Evolutionary conservation across 2,113 vertebrate species (phyloP).

Genomic region (Peromyscus californicus): DNA sequence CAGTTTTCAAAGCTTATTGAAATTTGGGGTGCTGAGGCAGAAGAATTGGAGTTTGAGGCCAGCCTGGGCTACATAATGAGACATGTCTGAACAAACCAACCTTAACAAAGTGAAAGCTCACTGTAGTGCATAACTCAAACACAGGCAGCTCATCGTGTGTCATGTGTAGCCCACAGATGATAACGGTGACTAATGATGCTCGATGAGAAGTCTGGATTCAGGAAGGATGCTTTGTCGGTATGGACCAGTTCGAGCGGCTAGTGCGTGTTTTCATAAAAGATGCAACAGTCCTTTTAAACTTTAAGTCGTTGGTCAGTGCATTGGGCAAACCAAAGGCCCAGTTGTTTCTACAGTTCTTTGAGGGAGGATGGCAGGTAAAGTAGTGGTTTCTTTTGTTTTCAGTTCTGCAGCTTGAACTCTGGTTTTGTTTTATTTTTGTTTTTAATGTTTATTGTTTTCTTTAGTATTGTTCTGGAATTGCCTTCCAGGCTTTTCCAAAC

Average conservation of each 20-base stretch:
- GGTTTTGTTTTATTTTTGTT: not conserved
- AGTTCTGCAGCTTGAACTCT: slow-evolving; percentile 8
- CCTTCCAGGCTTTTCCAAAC: not conserved
- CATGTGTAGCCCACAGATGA: not conserved
- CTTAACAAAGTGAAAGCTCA: not conserved
- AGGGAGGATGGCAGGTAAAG: not conserved
- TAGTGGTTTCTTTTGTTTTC: not conserved
- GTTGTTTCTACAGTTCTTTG: slow-evolving; percentile 4
- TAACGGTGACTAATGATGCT: not conserved
- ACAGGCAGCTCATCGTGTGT: not conserved
- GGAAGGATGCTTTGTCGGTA: not conserved
- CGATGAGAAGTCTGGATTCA: not conserved
- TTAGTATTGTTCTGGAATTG: not conserved
- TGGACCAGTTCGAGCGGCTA: not conserved
- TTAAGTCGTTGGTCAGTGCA: not conserved
- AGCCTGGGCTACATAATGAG: not conserved
- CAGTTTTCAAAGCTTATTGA: not conserved
- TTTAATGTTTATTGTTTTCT: not conserved
- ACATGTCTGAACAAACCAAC: not conserved
- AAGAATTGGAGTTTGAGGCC: not conserved
- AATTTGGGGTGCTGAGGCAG: not conserved
- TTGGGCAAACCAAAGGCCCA: slow-evolving; percentile 20
- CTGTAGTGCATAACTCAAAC: not conserved
- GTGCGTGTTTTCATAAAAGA: slow-evolving; percentile 1
- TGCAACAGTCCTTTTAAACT: not conserved